Evolutionary conservation across 2,113 vertebrate genomes (phyloP), one percentile per base, ranked within the genome.

Genomic region (Sebastes fasciatus): DNA sequence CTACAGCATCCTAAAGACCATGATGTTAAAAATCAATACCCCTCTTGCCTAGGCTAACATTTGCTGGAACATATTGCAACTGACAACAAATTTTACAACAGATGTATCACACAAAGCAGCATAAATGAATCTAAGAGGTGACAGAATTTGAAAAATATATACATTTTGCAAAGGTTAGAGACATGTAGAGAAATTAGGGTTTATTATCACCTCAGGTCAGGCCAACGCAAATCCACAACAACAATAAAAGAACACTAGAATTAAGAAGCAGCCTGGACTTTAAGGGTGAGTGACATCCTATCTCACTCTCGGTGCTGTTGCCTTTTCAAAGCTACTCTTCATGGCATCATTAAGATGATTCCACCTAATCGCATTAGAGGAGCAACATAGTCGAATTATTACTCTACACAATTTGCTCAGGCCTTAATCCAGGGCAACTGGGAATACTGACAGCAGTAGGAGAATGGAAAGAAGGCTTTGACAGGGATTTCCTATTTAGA

Each of bases 301-400:
- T 8, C 42, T 69, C 65, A 23, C 48, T 65, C 16, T 60, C 61
- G 70, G 40, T n/a, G 52, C 40, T 84, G 62, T 57, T 74, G 48
- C 43, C 62, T 64, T 69, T 79, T 84, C 62, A 87, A 75, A 86
- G 62, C 71, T 82, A 45, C 79, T 75, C 75, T 84, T 85, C 77
- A 57, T 71, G 80, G 55, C 80, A 82, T 89, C 40, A 61, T 89
- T 86, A 89, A 83, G 83, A 83, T 81, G 79, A 90, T 88, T 90
- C 75, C 61, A 86, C 80, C 73, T 92, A 94, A 94, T 92, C 80
- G 60, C 85, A 89, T 93, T 93, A 90, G 60, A 82, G 55, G 61
- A 85, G 83, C 54, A 82, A 73, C 74, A 83, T 61, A 75, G 81
- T 67, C 66, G 71, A 92, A 89, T 89, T 85, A 79, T 82, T 57